Evolutionary conservation across 2,797 vertebrate species (phyloP).

Genomic region (Geotrypetes seraphini): DNA sequence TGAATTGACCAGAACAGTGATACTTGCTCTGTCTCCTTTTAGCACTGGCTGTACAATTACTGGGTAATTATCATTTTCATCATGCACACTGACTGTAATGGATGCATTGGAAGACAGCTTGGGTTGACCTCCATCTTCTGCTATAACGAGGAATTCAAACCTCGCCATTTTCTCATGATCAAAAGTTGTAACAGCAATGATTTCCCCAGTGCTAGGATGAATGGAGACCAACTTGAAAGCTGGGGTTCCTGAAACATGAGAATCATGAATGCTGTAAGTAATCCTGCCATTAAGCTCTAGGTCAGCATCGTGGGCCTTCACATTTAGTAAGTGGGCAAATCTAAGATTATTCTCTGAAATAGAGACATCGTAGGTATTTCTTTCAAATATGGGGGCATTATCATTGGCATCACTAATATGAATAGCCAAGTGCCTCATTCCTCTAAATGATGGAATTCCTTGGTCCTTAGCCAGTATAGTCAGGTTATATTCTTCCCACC

Average conservation of each 20-base stretch:
- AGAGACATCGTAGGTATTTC: conserved; percentile 48
- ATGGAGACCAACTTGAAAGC: conserved; percentile 51
- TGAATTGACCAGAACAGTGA: conserved; percentile 66
- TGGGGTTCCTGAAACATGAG: conserved; percentile 31
- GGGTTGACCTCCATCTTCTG: conserved; percentile 72
- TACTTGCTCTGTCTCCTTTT: conserved; percentile 49
- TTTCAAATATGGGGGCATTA: conserved; percentile 73
- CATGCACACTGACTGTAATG: conserved; percentile 61
- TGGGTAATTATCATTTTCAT: conserved; percentile 76
- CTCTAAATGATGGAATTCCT: conserved; percentile 60
- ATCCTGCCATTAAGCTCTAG: conserved; percentile 67
- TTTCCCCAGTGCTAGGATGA: conserved; percentile 60
- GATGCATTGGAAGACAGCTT: conserved; percentile 62
- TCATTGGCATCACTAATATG: conserved; percentile 78
- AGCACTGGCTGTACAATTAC: conserved; percentile 60
- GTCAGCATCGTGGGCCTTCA: conserved; percentile 70
- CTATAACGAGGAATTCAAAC: conserved; percentile 71
- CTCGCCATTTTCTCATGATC: conserved; percentile 66
- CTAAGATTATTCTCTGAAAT: conserved; percentile 67
- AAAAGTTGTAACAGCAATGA: conserved; percentile 60
- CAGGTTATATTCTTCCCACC: conserved; percentile 65
- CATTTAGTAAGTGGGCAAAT: conserved; percentile 52
- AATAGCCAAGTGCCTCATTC: conserved; percentile 62
- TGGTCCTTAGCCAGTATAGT: conserved; percentile 64
- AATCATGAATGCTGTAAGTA: conserved; percentile 65